A percentile compares a stretch with the other conserved stretches of the same genome.
phyloP scores from a whole-genome alignment of 2,797 vertebrate species.

The Eptatretus atami region DNA sequence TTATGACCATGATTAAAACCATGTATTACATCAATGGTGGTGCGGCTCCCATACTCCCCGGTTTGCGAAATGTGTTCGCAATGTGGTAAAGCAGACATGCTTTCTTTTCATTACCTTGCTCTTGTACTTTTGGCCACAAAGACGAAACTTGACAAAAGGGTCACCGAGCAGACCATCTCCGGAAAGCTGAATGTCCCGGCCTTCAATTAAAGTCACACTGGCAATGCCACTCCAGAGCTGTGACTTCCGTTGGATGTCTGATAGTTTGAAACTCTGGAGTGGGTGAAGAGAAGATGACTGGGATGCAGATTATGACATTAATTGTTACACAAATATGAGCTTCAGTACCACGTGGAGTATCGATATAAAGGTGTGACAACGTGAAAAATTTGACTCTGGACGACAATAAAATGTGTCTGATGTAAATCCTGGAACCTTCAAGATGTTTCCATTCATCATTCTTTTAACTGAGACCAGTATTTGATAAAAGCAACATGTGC shows the following conservation, averaged over 20 bases:
- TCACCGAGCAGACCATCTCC: slow-evolving; percentile 73
- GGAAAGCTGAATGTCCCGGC: slow-evolving; percentile 22
- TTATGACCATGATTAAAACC: background rate
- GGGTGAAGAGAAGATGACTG: slow-evolving; percentile 15
- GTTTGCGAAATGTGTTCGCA: background rate
- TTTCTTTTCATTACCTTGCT: slow-evolving; percentile 36
- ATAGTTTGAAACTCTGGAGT: slow-evolving; percentile 57
- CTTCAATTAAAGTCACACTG: slow-evolving; percentile 67
- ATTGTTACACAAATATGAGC: too few relatives aligned
- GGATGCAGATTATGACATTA: too few relatives aligned
- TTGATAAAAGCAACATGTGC: too few relatives aligned
- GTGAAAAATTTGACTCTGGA: too few relatives aligned
- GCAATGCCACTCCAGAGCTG: slow-evolving; percentile 91
- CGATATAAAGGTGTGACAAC: too few relatives aligned
- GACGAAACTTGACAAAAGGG: slow-evolving; percentile 64
- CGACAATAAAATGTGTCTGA: too few relatives aligned
- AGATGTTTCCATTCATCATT: too few relatives aligned
- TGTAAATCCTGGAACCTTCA: too few relatives aligned
- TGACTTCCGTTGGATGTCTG: slow-evolving; percentile 52
- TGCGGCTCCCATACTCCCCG: background rate
- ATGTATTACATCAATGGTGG: slow-evolving; percentile 2
- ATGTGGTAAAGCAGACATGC: background rate
- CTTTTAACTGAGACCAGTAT: too few relatives aligned
- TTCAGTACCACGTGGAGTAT: too few relatives aligned
- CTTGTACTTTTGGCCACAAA: slow-evolving; percentile 86